These are phyloP conservation scores for Labia minor DNA, from an alignment of 2,888 invertebrate species.

Conservation along the genomic window DNA sequence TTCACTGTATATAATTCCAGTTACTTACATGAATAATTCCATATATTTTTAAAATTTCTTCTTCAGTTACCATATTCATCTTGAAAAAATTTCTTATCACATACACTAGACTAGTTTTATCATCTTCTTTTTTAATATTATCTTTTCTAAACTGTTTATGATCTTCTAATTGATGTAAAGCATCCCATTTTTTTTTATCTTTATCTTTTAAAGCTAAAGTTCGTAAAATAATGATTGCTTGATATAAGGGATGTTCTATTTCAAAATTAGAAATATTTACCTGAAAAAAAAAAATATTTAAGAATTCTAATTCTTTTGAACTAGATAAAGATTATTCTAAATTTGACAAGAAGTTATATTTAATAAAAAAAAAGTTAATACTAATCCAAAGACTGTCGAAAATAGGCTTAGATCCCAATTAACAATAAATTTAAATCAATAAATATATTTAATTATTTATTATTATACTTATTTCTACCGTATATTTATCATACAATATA, in stretches of 20 bases:
- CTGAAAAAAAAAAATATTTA: slow-evolving; percentile 35
- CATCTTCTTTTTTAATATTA: slow-evolving; percentile 37
- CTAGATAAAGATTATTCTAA: not conserved
- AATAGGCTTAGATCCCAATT: no score
- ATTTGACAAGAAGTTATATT: not conserved
- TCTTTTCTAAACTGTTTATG: slow-evolving; percentile 53
- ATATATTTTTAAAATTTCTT: slow-evolving; percentile 61
- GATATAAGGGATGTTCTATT: slow-evolving; percentile 62
- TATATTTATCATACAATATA: no score
- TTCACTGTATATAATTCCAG: no score
- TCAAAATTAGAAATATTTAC: slow-evolving; percentile 55
- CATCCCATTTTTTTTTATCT: slow-evolving; percentile 49
- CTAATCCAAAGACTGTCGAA: not conserved
- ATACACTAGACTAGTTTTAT: slow-evolving; percentile 43
- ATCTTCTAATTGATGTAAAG: slow-evolving; percentile 52
- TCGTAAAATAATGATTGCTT: slow-evolving; percentile 59
- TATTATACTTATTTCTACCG: no score
- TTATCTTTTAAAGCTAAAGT: slow-evolving; percentile 56
- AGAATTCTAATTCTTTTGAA: no score
- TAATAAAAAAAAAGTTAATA: not conserved
- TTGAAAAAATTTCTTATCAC: slow-evolving; percentile 57
- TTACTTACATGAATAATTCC: slow-evolving; percentile 64
- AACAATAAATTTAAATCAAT: no score
- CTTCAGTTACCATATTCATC: slow-evolving; percentile 49
- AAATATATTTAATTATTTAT: no score